A percentile compares a stretch with the other conserved stretches of the same genome.
These are phyloP conservation scores for Lamprologus ornatipinnis DNA, from an alignment of 2,113 vertebrate species.

Conservation along the genomic window DNA sequence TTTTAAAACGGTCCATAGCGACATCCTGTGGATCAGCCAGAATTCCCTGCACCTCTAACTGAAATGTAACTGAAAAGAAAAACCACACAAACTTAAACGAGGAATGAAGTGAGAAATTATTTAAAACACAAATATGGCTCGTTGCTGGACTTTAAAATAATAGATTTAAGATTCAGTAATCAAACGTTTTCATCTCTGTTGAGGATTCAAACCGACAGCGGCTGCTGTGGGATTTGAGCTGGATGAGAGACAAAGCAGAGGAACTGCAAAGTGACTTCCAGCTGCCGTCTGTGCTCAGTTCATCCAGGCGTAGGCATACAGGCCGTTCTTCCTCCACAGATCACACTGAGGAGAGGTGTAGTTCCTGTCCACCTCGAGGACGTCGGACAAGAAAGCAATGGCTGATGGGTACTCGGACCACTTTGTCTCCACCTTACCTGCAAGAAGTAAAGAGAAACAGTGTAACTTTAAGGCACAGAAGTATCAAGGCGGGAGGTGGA, in stretches of 20 bases:
- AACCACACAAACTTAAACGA: not conserved
- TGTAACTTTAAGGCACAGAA: not conserved
- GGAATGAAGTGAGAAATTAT: not conserved
- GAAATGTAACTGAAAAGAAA: not conserved
- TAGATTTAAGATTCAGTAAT: not conserved
- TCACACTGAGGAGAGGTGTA: conserved; percentile 38
- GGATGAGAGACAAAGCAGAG: not conserved
- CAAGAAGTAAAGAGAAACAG: not conserved
- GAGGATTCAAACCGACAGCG: not conserved
- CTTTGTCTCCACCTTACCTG: conserved; percentile 62
- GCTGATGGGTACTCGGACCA: conserved; percentile 65
- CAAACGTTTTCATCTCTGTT: not conserved
- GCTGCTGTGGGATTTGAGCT: not conserved
- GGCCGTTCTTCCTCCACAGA: conserved; percentile 63
- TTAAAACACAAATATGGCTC: not conserved
- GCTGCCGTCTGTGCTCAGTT: conserved; percentile 44
- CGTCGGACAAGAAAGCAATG: conserved; percentile 58
- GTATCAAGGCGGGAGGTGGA: not conserved
- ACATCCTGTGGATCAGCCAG: not conserved
- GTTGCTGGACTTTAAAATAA: not conserved
- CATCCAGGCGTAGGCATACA: conserved; percentile 67
- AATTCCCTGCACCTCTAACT: not conserved
- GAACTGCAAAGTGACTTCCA: not conserved
- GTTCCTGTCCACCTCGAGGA: not conserved
- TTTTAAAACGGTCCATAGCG: not conserved